These are phyloP conservation scores for Sarcophilus harrisii DNA, from an alignment of 2,797 vertebrate genomes.

Conservation along the genomic window DNA sequence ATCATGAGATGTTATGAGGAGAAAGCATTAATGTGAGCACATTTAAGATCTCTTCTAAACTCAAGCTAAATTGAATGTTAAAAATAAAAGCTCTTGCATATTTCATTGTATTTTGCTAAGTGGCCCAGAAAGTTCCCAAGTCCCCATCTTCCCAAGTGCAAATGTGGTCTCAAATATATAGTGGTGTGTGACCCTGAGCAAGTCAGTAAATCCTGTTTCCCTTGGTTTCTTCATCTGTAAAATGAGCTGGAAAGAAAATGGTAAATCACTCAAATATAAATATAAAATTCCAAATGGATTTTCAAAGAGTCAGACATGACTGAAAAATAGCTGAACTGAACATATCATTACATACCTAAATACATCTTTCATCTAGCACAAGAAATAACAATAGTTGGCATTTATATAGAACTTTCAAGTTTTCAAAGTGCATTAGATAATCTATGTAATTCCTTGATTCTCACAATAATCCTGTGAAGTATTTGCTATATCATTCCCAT, in stretches of 20 bases:
- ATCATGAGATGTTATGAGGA: background rate
- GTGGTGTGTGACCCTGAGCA: too few species aligned
- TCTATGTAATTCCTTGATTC: background rate
- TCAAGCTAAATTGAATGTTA: background rate
- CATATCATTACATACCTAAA: background rate
- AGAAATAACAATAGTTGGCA: background rate
- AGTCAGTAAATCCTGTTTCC: too few species aligned
- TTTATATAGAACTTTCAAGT: background rate
- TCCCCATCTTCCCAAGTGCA: too few species aligned
- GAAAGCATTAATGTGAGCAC: background rate
- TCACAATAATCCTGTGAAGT: background rate
- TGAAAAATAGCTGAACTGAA: background rate
- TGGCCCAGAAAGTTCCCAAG: too few species aligned
- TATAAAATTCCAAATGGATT: background rate
- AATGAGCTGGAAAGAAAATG: background rate
- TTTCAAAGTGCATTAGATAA: background rate
- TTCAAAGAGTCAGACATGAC: background rate
- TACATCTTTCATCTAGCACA: background rate
- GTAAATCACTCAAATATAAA: background rate
- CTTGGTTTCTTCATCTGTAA: background rate
- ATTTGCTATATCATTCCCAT: background rate
- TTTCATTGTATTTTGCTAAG: background rate
- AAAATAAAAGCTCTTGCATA: background rate
- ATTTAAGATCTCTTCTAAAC: constrained; percentile 35
- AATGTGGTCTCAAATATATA: too few species aligned